Conservation (phyloP, 2,113 vertebrate species). For the Amia ocellicauda region DNA sequence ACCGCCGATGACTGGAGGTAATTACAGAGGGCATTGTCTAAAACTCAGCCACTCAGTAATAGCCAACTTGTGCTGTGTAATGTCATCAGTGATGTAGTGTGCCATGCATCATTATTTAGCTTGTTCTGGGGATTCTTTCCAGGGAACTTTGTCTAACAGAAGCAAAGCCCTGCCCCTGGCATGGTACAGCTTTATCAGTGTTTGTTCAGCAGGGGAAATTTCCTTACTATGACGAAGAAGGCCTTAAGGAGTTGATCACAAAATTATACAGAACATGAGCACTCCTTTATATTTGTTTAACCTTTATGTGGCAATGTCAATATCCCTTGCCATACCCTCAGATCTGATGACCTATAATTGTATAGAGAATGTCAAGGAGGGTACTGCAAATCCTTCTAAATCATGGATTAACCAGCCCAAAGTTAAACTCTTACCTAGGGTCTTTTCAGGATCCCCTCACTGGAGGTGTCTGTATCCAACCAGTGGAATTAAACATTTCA, state of each 20-base stretch:
- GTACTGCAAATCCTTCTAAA: too few relatives aligned
- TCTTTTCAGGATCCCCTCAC: too few relatives aligned
- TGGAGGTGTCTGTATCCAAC: too few relatives aligned
- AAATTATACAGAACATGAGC: too few relatives aligned
- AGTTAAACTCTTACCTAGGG: too few relatives aligned
- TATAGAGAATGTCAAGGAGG: too few relatives aligned
- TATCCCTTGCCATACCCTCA: too few relatives aligned
- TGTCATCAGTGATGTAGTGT: not conserved
- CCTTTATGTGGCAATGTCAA: not conserved
- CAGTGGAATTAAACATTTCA: too few relatives aligned
- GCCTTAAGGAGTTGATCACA: conserved; percentile 31
- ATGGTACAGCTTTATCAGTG: conserved; percentile 57
- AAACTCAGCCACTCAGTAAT: not conserved
- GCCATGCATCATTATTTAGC: not conserved
- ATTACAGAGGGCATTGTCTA: not conserved
- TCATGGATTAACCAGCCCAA: too few relatives aligned
- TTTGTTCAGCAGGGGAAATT: conserved; percentile 63
- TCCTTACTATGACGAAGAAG: conserved; percentile 58
- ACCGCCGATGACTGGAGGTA: conserved; percentile 43
- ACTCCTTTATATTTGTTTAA: not conserved
- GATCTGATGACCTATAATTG: too few relatives aligned
- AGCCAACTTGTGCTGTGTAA: not conserved
- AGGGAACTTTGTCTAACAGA: not conserved
- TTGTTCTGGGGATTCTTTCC: not conserved
- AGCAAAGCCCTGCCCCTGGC: too few relatives aligned